These are phyloP conservation scores for Adelosebastes latens DNA, from an alignment of 2,797 vertebrate genomes.

Conservation along the genomic window DNA sequence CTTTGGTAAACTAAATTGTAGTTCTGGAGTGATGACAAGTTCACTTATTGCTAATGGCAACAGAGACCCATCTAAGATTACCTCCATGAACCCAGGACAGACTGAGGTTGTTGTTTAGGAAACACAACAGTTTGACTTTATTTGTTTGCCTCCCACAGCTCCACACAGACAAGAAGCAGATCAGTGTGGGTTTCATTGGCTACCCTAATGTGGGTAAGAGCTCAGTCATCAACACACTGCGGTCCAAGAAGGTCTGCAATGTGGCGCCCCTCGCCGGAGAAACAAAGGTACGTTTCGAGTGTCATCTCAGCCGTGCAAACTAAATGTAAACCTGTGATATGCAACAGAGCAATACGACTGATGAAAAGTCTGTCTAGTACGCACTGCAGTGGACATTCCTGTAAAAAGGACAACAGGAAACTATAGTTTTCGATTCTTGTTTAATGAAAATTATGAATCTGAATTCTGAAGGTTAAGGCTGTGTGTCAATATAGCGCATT, in stretches of 20 bases:
- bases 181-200: slow-evolving; percentile 98
- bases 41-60: slow-evolving; percentile 26
- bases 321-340: not conserved
- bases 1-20: slow-evolving; percentile 8
- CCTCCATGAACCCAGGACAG: slow-evolving; percentile 17
- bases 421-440: not conserved
- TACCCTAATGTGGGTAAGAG: slow-evolving; percentile 99
- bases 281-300: slow-evolving; percentile 88
- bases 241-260: slow-evolving; percentile 98
- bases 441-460: not conserved
- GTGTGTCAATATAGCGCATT: no score
- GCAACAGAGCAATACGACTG: not conserved
- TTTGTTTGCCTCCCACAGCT: slow-evolving; percentile 81
- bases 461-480: not conserved
- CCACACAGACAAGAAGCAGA: slow-evolving; percentile 99
- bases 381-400: not conserved
- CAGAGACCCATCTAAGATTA: slow-evolving; percentile 28
- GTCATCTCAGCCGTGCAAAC: not conserved
- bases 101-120: slow-evolving; percentile 27
- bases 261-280: slow-evolving; percentile 97
- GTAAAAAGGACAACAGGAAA: not conserved
- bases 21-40: slow-evolving; percentile 27
- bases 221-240: slow-evolving; percentile 95
- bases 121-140: slow-evolving; percentile 22
- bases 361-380: no score